A percentile compares a stretch with the other conserved stretches of the same genome.
These are phyloP conservation scores for Brachypodius melanocephalos DNA, from an alignment of 2,113 vertebrate species.

Conservation along the genomic window DNA sequence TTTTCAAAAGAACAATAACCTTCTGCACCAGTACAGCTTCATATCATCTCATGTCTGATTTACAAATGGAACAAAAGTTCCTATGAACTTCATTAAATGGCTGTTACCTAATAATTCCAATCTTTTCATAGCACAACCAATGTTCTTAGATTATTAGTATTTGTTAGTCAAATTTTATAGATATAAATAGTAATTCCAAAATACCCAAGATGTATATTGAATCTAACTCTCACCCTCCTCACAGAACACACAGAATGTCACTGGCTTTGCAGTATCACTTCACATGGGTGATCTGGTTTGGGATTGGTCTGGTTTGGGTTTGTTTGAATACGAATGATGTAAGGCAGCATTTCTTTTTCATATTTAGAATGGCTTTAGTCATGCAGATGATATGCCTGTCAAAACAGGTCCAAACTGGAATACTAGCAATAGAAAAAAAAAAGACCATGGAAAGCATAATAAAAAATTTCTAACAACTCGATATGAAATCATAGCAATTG, in stretches of 20 bases:
- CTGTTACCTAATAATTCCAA: neutral
- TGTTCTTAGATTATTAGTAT: neutral
- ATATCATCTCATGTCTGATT: neutral
- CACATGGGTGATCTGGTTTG: neutral
- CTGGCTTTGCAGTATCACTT: neutral
- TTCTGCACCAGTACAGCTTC: constrained; percentile 4
- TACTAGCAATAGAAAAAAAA: neutral
- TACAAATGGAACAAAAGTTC: neutral
- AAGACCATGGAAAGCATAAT: neutral
- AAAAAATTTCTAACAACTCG: neutral
- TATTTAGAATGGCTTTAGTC: neutral
- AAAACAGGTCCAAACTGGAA: neutral
- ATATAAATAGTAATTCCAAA: neutral
- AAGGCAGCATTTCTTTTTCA: neutral
- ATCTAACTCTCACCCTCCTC: neutral
- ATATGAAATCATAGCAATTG: neutral
- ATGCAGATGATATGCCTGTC: neutral
- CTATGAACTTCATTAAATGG: neutral
- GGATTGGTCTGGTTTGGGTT: neutral
- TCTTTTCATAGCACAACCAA: neutral
- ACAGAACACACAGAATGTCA: neutral
- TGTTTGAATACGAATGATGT: neutral
- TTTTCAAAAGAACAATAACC: constrained; percentile 1
- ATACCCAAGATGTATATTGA: neutral
- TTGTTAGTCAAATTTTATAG: neutral